Evolutionary conservation across 2,797 vertebrate genomes (phyloP), one percentile per base, ranked within the genome.

Genomic region (Phoebastria nigripes): DNA sequence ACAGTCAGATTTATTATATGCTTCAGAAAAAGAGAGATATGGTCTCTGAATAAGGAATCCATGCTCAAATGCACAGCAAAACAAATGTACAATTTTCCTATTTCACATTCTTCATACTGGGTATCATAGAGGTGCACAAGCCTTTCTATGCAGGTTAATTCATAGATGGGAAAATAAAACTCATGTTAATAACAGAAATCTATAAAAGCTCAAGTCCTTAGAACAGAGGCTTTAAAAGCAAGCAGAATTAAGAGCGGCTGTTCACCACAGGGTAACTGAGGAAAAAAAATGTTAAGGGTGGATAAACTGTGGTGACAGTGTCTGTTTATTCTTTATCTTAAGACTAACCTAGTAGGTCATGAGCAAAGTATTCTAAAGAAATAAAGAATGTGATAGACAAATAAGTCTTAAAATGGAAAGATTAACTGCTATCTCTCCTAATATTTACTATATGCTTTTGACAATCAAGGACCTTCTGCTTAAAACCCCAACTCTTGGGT

Each of bases 1-100:
- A 87, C 51, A 89, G 91, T 77, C 92, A 93, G 87, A 95, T 96
- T 94, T 95, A 95, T 94, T 90, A 90, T 62, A 82, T 35, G 37
- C 80, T 89, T 95, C 70, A 90, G 70, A 92, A 95, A 62, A 44
- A 81, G 33, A 83, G 26, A 91, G 62, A 55, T 6, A 73, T 46
- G 37, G 85, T 51, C 47, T 66, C 70, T 85, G 90, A 92, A 72
- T 74, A 93, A 93, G 63, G 54, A 90, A 90, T 37, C 82, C 71
- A 46, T 47, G 77, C 84, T 91, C 79, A 93, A 88, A 46, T 51
- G 71, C 59, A 91, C 73, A 89, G 67, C 65, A 91, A 95, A 93
- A 92, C 47, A 86, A 87, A 82, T 14, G 66, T n/a, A 82, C 47
- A 37, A 58, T 62, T 82, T 87, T 72, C 63, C 41, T 42, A 21